phyloP scores from a whole-genome alignment of 2,797 vertebrate genomes.

The Dermochelys coriacea region DNA sequence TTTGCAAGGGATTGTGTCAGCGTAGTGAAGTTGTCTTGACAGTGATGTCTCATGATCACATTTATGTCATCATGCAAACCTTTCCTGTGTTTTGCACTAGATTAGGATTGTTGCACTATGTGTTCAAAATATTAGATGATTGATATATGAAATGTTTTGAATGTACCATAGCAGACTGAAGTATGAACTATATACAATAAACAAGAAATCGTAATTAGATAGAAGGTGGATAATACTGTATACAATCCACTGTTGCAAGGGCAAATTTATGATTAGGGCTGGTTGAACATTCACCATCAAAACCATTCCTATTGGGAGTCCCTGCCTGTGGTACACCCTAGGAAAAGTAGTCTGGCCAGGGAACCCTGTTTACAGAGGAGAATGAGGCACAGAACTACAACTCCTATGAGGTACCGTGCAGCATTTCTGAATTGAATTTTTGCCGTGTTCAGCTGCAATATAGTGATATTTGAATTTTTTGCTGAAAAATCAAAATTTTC shows the following conservation, averaged over 20 bases:
- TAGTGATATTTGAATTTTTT: neutral
- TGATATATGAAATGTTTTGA: neutral
- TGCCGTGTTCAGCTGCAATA: neutral
- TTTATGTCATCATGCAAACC: constrained; percentile 55
- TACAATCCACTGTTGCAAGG: neutral
- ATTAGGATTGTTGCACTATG: neutral
- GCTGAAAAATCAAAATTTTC: neutral
- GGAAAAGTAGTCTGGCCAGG: neutral
- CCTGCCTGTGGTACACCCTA: neutral
- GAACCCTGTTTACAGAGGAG: neutral
- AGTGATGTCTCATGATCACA: neutral
- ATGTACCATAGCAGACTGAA: neutral
- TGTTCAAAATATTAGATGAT: neutral
- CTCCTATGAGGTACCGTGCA: neutral
- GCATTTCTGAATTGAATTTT: neutral
- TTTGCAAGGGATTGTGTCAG: constrained; percentile 4
- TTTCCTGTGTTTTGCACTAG: neutral
- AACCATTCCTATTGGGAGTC: neutral
- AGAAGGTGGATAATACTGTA: neutral
- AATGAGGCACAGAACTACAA: neutral
- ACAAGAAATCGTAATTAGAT: neutral
- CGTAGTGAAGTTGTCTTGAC: constrained; percentile 4
- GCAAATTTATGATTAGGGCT: neutral
- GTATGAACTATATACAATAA: neutral
- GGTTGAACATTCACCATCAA: neutral